Conservation (phyloP, 92 coral and sea anemone genomes). For the Zoanthus gigantus region DNA sequence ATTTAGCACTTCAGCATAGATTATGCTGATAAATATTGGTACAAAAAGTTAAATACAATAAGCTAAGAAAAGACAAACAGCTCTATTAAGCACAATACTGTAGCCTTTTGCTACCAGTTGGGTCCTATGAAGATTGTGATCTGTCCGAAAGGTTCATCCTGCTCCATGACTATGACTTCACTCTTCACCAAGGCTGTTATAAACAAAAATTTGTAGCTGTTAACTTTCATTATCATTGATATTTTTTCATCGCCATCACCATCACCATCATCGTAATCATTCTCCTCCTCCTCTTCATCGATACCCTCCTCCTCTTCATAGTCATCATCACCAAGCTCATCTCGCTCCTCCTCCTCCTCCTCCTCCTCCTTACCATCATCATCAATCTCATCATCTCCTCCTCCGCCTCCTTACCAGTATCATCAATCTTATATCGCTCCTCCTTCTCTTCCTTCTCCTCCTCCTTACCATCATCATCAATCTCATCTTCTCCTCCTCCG, state of each 20-base stretch:
- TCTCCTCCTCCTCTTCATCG: neutral
- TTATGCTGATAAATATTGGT: no score
- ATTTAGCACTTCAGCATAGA: no score
- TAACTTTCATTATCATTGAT: neutral
- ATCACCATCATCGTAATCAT: neutral
- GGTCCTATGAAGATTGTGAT: constrained; percentile 15
- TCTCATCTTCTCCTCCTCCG: no score
- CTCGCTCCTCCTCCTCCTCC: neutral
- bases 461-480: neutral
- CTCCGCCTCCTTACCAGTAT: no score
- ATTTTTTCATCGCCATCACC: neutral
- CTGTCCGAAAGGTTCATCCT: constrained; percentile 28
- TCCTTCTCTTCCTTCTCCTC: neutral
- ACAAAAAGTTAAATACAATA: no score
- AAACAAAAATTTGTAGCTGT: neutral
- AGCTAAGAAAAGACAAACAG: neutral
- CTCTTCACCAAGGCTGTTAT: constrained; percentile 14
- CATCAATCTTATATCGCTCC: neutral
- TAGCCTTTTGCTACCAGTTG: neutral
- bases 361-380: neutral
- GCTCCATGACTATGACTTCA: constrained; percentile 21
- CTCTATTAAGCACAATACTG: neutral
- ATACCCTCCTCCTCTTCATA: neutral
- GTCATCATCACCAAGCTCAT: neutral
- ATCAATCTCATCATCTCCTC: neutral